Evolutionary conservation across 2,888 invertebrate species (phyloP), one percentile per base, ranked within the genome.

Genomic region (Frankliniella intonsa): DNA sequence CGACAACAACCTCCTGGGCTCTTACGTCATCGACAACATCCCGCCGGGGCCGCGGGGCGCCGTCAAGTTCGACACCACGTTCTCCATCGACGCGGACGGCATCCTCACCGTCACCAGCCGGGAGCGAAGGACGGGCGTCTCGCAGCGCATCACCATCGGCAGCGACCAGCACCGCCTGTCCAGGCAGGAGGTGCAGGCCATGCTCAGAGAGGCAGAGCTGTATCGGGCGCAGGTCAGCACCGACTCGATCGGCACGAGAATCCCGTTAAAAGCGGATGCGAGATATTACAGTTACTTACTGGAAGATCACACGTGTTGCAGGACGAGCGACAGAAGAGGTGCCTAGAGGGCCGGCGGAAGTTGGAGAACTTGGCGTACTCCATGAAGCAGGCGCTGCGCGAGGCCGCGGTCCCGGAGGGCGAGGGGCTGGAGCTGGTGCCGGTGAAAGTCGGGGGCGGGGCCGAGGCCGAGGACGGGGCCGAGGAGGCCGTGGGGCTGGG

Each of bases 51-150:
- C 69, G 69, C 69, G 69, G 69, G 69, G 69, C 69, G 69, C 69
- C 69, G 69, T 76, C 69, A 76, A 76, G 69, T 76, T 76, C 69
- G 69, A 76, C 69, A 76, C 69, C 25, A 76, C 69, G 69, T 76
- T 76, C 69, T 76, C 69, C 69, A 76, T 76, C 69, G 69, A 76
- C 69, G 69, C 69, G 69, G 69, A 76, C 69, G 69, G 69, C 69
- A 76, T 76, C 69, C 69, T 76, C 69, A 76, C 69, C 69, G 69
- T 76, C 22, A 25, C 69, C 11, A 76, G 69, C 25, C 69, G 69
- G 22, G 69, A 76, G 69, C 69, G 69, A 8, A 76, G 12, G 69
- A 76, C 69, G 10, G 69, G 69, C 11, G 69, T 76, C 22, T 76
- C 69, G 25, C 69, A 76, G 69, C 69, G 25, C 69, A 76, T 76